Evolutionary conservation across 2,113 vertebrate species (phyloP), one percentile per base, ranked within the genome.

Genomic region (Petaurus breviceps): DNA sequence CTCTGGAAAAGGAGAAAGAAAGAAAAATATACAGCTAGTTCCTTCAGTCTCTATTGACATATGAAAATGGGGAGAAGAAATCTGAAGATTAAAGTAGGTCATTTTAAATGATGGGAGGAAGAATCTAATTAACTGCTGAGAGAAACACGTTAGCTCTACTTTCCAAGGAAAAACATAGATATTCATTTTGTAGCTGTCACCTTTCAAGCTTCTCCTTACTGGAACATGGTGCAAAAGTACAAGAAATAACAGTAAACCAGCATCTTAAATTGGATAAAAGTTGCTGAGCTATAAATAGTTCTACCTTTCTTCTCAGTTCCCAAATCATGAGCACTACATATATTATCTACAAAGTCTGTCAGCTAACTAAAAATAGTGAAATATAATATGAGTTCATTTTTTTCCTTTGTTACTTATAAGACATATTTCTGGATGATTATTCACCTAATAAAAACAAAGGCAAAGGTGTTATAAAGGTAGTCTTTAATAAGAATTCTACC

Each of bases 21-120:
- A 96, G 16, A 53, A 96, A 94, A 96, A 93, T 22, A 28, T 2
- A n/a, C 43, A 96, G 94, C 31, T 50, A 68, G 95, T 96, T 96
- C 0, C 2, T 93, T 95, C 95, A 31, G 1, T 91, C 37, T 84
- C 94, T 12, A 68, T 28, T 95, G 1, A 11, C 2, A 5, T n/a
- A 84, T 96, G 50, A 47, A 43, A 92, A 51, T 68, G 31, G 89
- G 96, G 77, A 94, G 77, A 57, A 53, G 28, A 26, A 26, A 91
- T 49, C 77, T 91, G 3, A 90, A 54, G 90, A 96, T 96, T 96
- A 94, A 57, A 92, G 43, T 43, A 50, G 24, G n/a, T 14, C 16
- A 89, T 8, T 57, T 26, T 47, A 57, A 95, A 96, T 51, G 51
- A 6, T 95, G 57, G 84, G 96, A 16, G 52, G 55, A 96, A 97